These are phyloP conservation scores for Alosa sapidissima DNA, from an alignment of 2,797 vertebrate species.

Conservation along the genomic window DNA sequence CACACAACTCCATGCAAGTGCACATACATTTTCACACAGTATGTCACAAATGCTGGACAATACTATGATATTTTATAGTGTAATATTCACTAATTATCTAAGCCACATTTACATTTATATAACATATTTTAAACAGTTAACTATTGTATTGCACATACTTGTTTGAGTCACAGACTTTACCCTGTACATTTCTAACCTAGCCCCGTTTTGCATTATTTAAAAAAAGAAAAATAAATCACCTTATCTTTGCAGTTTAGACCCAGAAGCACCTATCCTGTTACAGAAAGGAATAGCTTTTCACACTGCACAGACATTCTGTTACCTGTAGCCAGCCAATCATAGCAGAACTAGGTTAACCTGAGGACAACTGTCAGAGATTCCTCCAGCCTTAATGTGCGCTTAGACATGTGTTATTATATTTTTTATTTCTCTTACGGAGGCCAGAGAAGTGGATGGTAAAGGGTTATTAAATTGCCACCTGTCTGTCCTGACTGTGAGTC, in stretches of 20 bases:
- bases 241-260: not conserved
- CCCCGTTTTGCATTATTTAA: too few species aligned
- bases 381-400: not conserved
- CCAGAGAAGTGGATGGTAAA: not conserved
- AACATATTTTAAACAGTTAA: not conserved
- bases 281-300: not conserved
- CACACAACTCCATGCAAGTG: not conserved
- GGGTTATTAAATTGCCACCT: not conserved
- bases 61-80: not conserved
- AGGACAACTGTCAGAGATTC: not conserved
- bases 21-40: not conserved
- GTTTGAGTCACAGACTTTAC: not conserved
- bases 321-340: not conserved
- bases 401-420: not conserved
- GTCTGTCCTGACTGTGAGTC: not conserved
- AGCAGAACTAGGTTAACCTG: constrained; percentile 20
- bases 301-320: not conserved
- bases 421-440: not conserved
- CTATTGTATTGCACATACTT: not conserved
- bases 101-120: too few species aligned
- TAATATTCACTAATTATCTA: too few species aligned
- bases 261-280: too few species aligned
- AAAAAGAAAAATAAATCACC: not conserved
- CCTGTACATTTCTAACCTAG: too few species aligned
- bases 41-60: not conserved